Evolutionary conservation across 2,888 invertebrate species (phyloP), one percentile per base, ranked within the genome.

Genomic region (Hydraecia micacea): DNA sequence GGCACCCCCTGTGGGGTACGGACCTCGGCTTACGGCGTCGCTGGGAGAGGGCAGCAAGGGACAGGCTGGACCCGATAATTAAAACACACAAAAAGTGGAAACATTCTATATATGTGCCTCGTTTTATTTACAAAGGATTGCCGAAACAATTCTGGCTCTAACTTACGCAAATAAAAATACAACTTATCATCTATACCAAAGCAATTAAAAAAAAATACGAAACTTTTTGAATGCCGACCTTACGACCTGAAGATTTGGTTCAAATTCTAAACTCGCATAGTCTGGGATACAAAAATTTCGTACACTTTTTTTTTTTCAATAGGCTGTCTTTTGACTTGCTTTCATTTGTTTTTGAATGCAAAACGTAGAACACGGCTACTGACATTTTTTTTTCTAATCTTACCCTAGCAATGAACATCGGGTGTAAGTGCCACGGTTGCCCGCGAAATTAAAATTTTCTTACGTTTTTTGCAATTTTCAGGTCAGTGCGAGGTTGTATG

Each of bases 81-180:
- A 58, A 58, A 77, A 83, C 70, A 81, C 52, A 46, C 15, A 55
- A 25, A 69, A 77, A 85, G 86, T 78, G 83, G 83, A 80, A 85
- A 85, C 85, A 75, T 86, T 76, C 80, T 85, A 85, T 85, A 86
- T 85, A 85, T 86, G 83, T 86, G 86, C 83, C 73, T 80, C 74
- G 80, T 77, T 67, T 77, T 85, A 85, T 85, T 65, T 85, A 85
- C 85, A 85, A 75, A 63, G 52, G 83, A 86, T 75, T 86, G 86
- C 66, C 32, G 28, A n/a, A 72, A 75, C 86, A 85, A 82, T 68
- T 73, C 67, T 52, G 58, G 81, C 71, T 67, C 73, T 79, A 79
- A 85, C 79, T 86, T 86, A 86, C n/a, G 85, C 86, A 86, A 85
- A 85, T 80, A 73, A 85, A 86, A 85, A 86, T 85, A 85, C 66